Evolutionary conservation across 2,797 vertebrate genomes (phyloP), one percentile per base, ranked within the genome.

Genomic region (Arctocebus calabarensis): DNA sequence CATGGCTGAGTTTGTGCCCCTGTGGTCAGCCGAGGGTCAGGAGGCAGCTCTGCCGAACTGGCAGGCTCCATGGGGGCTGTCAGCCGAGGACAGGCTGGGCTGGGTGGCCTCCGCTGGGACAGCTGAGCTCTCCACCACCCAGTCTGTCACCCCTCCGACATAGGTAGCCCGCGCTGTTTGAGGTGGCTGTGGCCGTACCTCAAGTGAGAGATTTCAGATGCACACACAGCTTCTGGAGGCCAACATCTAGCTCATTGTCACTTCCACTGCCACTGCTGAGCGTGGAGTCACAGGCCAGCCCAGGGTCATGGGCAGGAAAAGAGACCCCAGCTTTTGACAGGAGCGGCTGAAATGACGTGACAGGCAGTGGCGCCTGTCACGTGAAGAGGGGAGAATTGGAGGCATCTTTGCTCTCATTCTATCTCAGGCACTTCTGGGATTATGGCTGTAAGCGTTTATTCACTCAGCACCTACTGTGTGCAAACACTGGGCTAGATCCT

Each of bases 201-300:
- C 37, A 7, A 8, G 22, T 13, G 52, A 57, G 55, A 85, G 13
- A 12, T 23, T 0, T 0, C 29, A n/a, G 61, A 48, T 7, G 12
- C 66, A 22, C 23, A 81, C 13, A 2, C 9, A 32, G 62, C 19
- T 27, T 20, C 45, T 3, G 0, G 9, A 89, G 61, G 70, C 86
- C 43, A 29, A 40, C 66, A 62, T 59, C 19, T 7, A 0, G 19
- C 12, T 3, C 13, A 0, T 57, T 70, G 2, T 45, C 32, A 1
- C 34, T 12, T 2, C 16, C 27, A 17, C 8, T 0, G 6, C 1
- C 19, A 1, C 37, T 8, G 0, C 34, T 4, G 6, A 34, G 73
- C 19, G 2, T 29, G 9, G 0, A 5, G 32, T 12, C 8, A 6
- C 55, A 37, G n/a, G n/a, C 48, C 17, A 43, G 73, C 20, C 29